Base-by-base conservation (phyloP, 2,113 vertebrate genomes). In the Python bivittatus region DNA sequence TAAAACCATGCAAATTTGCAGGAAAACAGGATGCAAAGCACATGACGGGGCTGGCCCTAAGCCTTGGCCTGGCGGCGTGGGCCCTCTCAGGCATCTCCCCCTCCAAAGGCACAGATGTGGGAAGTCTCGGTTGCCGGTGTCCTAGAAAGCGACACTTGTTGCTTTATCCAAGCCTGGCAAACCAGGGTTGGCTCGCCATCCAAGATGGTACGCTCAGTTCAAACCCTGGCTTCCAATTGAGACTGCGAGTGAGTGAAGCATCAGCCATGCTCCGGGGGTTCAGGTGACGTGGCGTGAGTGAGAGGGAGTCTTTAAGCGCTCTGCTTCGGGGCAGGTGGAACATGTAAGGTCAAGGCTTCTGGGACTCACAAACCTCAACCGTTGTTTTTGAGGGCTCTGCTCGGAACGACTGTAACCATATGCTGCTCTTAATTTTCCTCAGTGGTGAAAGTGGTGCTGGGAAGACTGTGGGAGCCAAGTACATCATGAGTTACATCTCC, bases 371-470 rank as follows among this genome's bases (percentile, higher is more conserved):
- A 3, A 89, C 27, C 9, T 54, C 27, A 44, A 61, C 22, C 22
- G 23, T 13, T 13, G 0, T 38, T 56, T 79, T 38, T 23, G 48
- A 15, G 89, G 64, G 3, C 7, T 58, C 53, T 91, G 54, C 25
- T 42, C 48, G 23, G 79, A 86, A 61, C 56, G 6, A 9, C 33
- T 56, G 85, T 17, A 54, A 87, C 8, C 0, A 0, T 92, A 2
- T 91, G 56, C 96, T 92, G 92, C 33, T 96, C 25, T 92, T 96
- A 88, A 85, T 92, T 53, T 94, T 29, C 94, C 94, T 0, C 88
- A 99, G 99, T 84, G 99, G 99, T 4, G 99, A 99, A 96, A 99
- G 99, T 15, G 99, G 99, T 90, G 99, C 99, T 53, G 99, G 99
- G 20, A 99, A 99, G 97, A 99, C 99, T 0, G 99, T 99, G 79